Evolutionary conservation across 2,888 invertebrate species (phyloP).

Genomic region (Embidobia sp.): DNA sequence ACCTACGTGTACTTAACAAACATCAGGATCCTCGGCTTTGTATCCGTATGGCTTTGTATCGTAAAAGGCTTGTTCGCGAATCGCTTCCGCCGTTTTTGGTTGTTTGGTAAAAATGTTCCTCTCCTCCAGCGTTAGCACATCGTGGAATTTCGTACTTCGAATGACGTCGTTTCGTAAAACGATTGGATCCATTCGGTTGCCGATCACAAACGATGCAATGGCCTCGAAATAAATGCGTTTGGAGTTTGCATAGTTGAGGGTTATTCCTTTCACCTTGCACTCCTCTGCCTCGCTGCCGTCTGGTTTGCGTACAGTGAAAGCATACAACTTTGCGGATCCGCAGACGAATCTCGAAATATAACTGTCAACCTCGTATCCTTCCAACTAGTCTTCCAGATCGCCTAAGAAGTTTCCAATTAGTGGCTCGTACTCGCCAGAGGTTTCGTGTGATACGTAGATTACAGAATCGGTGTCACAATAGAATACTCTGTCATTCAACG

Average conservation of each 20-base stretch:
- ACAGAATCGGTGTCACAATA: no score
- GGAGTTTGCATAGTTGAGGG: not conserved
- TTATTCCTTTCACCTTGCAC: no score
- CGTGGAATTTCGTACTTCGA: not conserved
- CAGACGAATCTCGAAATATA: constrained; percentile 33
- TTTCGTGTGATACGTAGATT: no score
- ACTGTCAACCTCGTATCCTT: no score
- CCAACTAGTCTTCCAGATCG: no score
- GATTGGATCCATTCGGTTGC: not conserved
- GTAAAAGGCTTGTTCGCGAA: not conserved
- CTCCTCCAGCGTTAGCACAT: not conserved
- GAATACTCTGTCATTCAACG: no score
- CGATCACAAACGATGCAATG: not conserved
- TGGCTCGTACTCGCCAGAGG: no score
- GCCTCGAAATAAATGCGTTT: not conserved
- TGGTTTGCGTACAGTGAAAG: not conserved
- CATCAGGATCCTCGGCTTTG: no score
- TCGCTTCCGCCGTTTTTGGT: not conserved
- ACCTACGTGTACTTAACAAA: no score
- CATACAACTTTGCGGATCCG: not conserved
- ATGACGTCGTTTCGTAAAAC: not conserved
- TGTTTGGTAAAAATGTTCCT: not conserved
- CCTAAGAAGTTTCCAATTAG: no score
- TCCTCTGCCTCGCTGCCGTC: not conserved
- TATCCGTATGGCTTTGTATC: not conserved